Percentiles rank a stretch among this genome's conserved stretches.
Evolutionary conservation across 37 sponge, comb jelly and placozoan genomes (phyloP).

Genomic region (Diacarnus erythraeanus): DNA sequence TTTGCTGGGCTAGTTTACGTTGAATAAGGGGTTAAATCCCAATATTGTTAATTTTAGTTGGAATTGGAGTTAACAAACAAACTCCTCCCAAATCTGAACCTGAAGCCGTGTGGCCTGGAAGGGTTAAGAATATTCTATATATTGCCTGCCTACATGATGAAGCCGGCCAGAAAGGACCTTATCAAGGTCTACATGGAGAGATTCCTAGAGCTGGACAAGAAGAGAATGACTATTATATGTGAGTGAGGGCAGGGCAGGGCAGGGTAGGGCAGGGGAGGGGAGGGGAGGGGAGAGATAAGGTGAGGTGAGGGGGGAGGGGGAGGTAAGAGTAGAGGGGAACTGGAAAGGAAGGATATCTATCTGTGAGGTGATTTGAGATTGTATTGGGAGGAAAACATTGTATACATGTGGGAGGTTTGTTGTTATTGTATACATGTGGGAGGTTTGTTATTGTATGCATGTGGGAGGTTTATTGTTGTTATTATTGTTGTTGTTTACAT

Average conservation of each 20-base stretch:
- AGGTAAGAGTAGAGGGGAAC: background rate
- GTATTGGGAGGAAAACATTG: background rate
- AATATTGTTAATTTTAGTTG: background rate
- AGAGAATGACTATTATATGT: slow-evolving; percentile 6
- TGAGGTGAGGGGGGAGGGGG: background rate
- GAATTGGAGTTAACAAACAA: background rate
- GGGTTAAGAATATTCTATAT: background rate
- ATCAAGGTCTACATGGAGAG: background rate
- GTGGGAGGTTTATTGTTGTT: too few species aligned
- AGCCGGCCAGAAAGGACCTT: background rate
- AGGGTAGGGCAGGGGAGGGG: slow-evolving; percentile 1
- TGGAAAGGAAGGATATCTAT: background rate
- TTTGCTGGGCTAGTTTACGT: background rate
- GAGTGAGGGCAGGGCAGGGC: background rate
- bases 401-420: too few species aligned
- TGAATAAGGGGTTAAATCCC: background rate
- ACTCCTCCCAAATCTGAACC: background rate
- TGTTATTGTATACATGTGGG: too few species aligned
- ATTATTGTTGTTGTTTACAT: too few species aligned
- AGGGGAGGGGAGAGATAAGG: background rate
- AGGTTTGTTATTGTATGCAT: too few species aligned
- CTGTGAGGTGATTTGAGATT: background rate
- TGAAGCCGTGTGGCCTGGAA: background rate
- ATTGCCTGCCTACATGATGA: slow-evolving; percentile 8
- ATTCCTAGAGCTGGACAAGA: slow-evolving; percentile 18